Evolutionary conservation across 2,113 vertebrate species (phyloP), one percentile per base, ranked within the genome.

Genomic region (Lethenteron reissneri): DNA sequence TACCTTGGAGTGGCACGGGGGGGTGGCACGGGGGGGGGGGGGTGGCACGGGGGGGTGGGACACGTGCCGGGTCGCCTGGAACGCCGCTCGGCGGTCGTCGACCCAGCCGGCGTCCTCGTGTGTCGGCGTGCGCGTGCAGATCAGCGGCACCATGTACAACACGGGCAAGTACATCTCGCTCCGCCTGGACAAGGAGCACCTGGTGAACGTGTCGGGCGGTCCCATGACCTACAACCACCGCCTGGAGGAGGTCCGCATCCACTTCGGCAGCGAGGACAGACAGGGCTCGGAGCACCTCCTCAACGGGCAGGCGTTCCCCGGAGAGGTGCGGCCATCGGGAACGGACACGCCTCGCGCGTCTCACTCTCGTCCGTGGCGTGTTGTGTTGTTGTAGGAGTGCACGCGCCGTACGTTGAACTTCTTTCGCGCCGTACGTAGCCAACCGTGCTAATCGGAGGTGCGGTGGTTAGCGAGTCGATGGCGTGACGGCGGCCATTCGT

Each of bases 61-160:
- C 57, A 9, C 41, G 17, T 10, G 9, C 8, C 64, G n/a, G 64
- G 25, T 69, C n/a, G 11, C n/a, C 11, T 25, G 25, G 64, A 9
- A 9, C 64, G n/a, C 21, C 21, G 64, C 62, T 64, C n/a, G 8
- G n/a, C 64, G n/a, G 21, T 11, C 15, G 15, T 14, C 21, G 14
- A n/a, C 13, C 70, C 14, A 25, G 70, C 4, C 21, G 70, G 15
- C 64, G 2, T 59, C 10, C 72, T 75, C 2, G 57, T 74, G 9
- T 14, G 41, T 9, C 2, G 7, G 77, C 71, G 70, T 73, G 77
- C 72, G 70, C 72, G 74, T 76, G 15, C 76, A 99, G 94, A 87
- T 96, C 76, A 88, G 90, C 58, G 92, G 92, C 73, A 99, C 94
- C 0, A 99, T 99, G 94, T 99, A 99, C 81, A 99, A 99, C 75